Conservation (phyloP, 1,140 invertebrate species). For the Lepidotrigona ventralis region DNA sequence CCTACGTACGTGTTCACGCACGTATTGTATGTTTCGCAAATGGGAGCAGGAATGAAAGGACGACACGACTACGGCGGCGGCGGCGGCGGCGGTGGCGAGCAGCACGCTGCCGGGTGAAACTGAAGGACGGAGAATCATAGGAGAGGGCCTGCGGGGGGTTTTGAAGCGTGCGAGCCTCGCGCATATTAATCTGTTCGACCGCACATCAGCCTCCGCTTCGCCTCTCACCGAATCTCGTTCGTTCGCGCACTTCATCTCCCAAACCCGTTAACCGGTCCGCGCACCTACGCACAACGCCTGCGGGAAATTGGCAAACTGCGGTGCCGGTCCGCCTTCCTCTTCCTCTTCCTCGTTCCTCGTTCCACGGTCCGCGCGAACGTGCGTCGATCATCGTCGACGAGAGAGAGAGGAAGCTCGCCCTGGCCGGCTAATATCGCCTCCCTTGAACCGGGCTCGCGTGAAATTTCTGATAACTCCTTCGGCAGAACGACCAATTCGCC, state of each 20-base stretch:
- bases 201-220: conserved; percentile 73
- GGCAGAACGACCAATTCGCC: fast-evolving
- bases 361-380: conserved; percentile 51
- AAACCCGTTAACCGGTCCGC: conserved; percentile 67
- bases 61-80: conserved; percentile 21
- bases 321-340: conserved; percentile 39
- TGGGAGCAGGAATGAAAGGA: conserved; percentile 63
- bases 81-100: background rate
- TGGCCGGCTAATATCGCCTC: conserved; percentile 3
- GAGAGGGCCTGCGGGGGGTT: conserved; percentile 38
- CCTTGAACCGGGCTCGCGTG: background rate
- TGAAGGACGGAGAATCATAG: conserved; percentile 50
- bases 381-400: conserved; percentile 44
- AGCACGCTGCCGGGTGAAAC: conserved; percentile 50
- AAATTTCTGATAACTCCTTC: background rate
- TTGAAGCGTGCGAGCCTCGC: conserved; percentile 64
- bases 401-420: no score
- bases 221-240: conserved; percentile 72
- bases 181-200: conserved; percentile 79
- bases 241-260: conserved; percentile 73
- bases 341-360: conserved; percentile 46
- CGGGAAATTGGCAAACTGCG: conserved; percentile 74
- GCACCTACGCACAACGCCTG: conserved; percentile 71
- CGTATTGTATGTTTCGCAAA: conserved; percentile 62
- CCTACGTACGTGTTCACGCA: conserved; percentile 51